Evolutionary conservation across 2,888 invertebrate species (phyloP), one percentile per base, ranked within the genome.

Genomic region (Stratiomys singularior): DNA sequence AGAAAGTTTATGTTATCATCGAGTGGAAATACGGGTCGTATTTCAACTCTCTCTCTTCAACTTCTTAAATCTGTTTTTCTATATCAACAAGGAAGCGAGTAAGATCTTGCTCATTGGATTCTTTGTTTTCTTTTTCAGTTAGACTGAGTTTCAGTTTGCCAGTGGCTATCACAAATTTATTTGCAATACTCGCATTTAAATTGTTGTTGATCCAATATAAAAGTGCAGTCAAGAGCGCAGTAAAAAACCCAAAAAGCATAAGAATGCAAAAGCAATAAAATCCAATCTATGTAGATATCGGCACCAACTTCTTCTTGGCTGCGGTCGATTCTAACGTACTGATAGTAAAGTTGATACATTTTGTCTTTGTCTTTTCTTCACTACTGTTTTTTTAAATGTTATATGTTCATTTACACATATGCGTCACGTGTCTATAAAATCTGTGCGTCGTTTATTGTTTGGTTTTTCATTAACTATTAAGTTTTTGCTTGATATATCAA

Each of bases 121-220:
- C 7, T 44, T 44, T 44, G 23, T 60, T 5, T 60, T 23, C 4
- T 5, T 2, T 25, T 5, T 52, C 58, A 60, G 58, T 60, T 60
- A 3, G 13, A 60, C 30, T 64, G 64, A 64, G 5, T 64, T 64
- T 9, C n/a, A 15, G 52, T 60, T 58, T 60, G 74, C 58, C 74
- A 28, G 11, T 37, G 74, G 60, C 60, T 74, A 74, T 74, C 58
- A 74, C 74, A 74, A 71, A 72, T n/a, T 15, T 72, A 13, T 67
- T 27, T 52, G 11, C 30, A 25, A 1, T 15, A 52, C 69, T 47
- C 47, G 47, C 47, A 13, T 67, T 44, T 30, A 1, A n/a, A 13
- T 30, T 67, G 58, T 25, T 60, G 23, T 52, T 13, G 15, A 52
- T 52, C 15, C 15, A n/a, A 52, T 52, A 18, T 52, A 52, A 52